Percentiles rank a stretch among this genome's conserved stretches.
Evolutionary conservation across 2,888 invertebrate genomes (phyloP).

Genomic region (Maniola hyperantus): DNA sequence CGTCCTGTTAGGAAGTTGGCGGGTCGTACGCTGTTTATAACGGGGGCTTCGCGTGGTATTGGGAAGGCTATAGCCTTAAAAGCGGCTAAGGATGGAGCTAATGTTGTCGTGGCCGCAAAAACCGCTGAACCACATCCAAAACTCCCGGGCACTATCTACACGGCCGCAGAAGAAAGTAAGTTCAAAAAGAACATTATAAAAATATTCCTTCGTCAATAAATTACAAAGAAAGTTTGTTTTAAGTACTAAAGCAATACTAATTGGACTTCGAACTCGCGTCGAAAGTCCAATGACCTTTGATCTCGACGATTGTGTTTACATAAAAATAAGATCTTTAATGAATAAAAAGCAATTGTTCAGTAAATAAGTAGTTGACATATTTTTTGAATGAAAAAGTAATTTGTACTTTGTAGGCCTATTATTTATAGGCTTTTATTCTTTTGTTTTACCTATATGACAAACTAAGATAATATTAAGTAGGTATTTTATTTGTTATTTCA

Average conservation of each 20-base stretch:
- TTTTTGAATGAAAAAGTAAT: not conserved
- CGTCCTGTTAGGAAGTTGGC: slow-evolving; percentile 81
- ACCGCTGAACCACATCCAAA: slow-evolving; percentile 95
- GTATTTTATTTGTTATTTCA: not conserved
- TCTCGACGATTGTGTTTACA: slow-evolving; percentile 10
- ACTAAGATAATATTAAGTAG: too few relatives aligned
- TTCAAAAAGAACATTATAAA: slow-evolving; percentile 33
- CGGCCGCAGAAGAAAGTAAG: slow-evolving; percentile 94
- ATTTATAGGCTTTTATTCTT: not conserved
- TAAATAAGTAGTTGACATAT: not conserved
- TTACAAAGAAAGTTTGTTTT: not conserved
- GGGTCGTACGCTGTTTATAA: slow-evolving; percentile 96
- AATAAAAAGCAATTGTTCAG: not conserved
- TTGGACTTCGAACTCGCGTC: slow-evolving; percentile 43
- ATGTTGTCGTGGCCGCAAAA: slow-evolving; percentile 95
- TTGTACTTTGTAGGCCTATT: too few relatives aligned
- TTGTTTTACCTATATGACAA: not conserved
- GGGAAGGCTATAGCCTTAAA: slow-evolving; percentile 97
- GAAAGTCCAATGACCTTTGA: slow-evolving; percentile 39
- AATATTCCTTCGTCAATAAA: not conserved
- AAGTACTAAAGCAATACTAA: not conserved
- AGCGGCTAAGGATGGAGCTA: slow-evolving; percentile 95
- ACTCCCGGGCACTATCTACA: slow-evolving; percentile 95
- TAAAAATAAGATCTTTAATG: not conserved
- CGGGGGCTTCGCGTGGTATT: slow-evolving; percentile 98